Base-by-base conservation (phyloP, 2,888 invertebrate species). In the Ormyrus nitidulus region DNA sequence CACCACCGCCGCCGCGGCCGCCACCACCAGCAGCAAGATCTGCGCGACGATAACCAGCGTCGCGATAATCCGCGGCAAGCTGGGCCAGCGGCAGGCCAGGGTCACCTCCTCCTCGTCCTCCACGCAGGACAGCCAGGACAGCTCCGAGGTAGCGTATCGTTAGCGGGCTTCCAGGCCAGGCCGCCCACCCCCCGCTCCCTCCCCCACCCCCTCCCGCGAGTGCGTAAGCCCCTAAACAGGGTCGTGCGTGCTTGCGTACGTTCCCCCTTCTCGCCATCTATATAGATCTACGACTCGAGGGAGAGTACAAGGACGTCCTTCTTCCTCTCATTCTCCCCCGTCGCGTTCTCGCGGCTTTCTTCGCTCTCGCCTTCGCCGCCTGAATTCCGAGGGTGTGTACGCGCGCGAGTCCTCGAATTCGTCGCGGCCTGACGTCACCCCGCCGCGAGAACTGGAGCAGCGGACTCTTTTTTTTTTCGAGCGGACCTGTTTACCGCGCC, bases 61-160 rank as follows among this genome's bases (percentile, higher is more conserved):
- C 44, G 87, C 89, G 10, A 88, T 88, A 44, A 88, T 89, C 76
- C 84, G 87, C 71, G 86, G 85, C 76, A 87, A 86, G 69, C 88
- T 88, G 88, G 87, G 87, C 5, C 89, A 88, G 71, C 83, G 88
- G 51, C 85, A 87, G 66, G 84, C 84, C 59, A 85, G 88, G 48
- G 4, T 69, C n/a, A 51, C 73, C 1, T 88, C 90, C 13, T 87
- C 87, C 10, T 87, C 88, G 13, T 49, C 70, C 44, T 46, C 72
- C 19, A 48, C 56, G 0, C 73, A 88, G 88, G 79, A 87, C 87
- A 64, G 88, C 87, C 83, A 89, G 89, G 83, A 88, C 83, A 54
- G 89, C 81, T 88, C 89, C 46, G 89, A 90, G 89, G 89, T 89
- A 66, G 49, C 48, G 13, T 9, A 19, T 7, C n/a, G 68, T 19